Base-by-base conservation (phyloP, 2,888 invertebrate species). In the Ligdia adustata region DNA sequence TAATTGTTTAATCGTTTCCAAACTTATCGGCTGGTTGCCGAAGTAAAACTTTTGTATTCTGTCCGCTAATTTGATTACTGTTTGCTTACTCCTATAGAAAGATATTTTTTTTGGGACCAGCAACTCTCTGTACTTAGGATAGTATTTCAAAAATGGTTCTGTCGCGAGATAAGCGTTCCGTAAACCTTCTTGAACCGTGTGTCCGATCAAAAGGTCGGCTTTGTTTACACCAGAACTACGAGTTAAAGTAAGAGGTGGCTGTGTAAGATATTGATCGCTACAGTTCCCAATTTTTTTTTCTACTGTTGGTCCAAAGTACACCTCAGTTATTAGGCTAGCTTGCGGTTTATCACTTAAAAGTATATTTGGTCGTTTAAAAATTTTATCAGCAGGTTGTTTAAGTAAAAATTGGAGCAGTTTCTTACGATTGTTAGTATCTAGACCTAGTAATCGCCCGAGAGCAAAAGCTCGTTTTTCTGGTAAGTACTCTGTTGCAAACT, bases 361-460 rank as follows among this genome's bases (percentile, higher is more conserved):
- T 6, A 55, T 37, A 2, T 52, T 37, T 9, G 52, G 52, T n/a
- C 29, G 24, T 3, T 14, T 27, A 33, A 22, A 9, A 15, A 49
- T 9, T 4, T 44, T 16, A 12, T 56, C 26, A 0, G 39, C 43
- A 0, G 58, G 55, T 16, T 42, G n/a, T 0, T 13, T 41, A 44
- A 39, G 43, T 6, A 58, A 28, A 39, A 38, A 49, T 9, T 45
- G 38, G 24, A 53, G 38, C 2, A 57, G 27, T 22, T 42, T 22
- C 13, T 47, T 11, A 2, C 52, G 34, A 40, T 69, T 54, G 12
- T 48, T 43, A 0, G 67, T 64, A 5, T 62, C 43, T 15, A 59
- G 40, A 2, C 69, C 72, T 4, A 71, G 39, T 18, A 53, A 48
- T 32, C 60, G 55, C 0, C 66, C 69, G 3, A 69, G 54, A 6